Base-by-base conservation (phyloP, 2,113 vertebrate species). In the Silurus asotus region DNA sequence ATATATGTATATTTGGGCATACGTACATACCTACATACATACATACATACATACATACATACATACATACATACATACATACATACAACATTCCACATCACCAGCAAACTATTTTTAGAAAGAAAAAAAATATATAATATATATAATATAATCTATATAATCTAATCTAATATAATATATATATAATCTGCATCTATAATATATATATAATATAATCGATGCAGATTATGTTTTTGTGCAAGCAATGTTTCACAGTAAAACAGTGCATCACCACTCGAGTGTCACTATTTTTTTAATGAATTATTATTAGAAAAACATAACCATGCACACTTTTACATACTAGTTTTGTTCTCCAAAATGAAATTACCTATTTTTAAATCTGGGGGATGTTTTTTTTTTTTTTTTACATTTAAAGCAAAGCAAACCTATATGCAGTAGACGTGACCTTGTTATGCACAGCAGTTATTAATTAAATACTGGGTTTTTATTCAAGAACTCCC, bases 401-500 rank as follows among this genome's bases (percentile, higher is more conserved):
- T 20, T 15, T 56, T 5, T 8, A 1, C 25, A 79, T 67, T n/a
- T 81, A 20, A 65, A 69, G 49, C 13, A 82, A 53, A 67, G 17
- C 10, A 59, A 79, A 19, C 28, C 77, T 23, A 37, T 78, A 80
- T 61, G 28, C 10, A 15, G 81, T 25, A 83, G 28, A 23, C 11
- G 7, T 80, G 37, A 61, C 65, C n/a, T 37, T 67, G 49, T 56
- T 72, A 37, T 56, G 45, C 37, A 14, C 49, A 67, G 65, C 17
- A 72, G 55, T 74, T 84, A 62, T 80, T 80, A 61, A 80, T 80
- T 80, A 86, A 79, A 79, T 61, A 25, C 49, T 56, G 56, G 28
- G 59, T 78, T 87, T 82, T 78, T 62, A 69, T 19, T 81, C 53
- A 72, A 84, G 48, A 81, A 74, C 45, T 62, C 72, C 49, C 49